These are phyloP conservation scores for Orthosia cruda DNA, from an alignment of 2,888 invertebrate genomes.

Conservation along the genomic window DNA sequence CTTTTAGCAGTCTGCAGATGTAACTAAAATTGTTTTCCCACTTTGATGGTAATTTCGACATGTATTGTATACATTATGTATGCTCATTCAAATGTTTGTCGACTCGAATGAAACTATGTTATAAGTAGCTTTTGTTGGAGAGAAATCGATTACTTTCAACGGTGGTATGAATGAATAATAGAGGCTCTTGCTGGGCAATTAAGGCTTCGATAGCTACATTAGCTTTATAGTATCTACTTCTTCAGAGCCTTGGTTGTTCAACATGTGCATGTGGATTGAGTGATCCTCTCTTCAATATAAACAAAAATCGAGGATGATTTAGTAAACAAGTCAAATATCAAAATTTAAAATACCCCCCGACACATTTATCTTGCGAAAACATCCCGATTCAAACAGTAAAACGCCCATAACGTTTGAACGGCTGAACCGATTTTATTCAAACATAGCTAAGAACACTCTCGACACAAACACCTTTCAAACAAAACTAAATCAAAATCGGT, in stretches of 20 bases:
- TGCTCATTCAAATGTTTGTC: constrained; percentile 56
- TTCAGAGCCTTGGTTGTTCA: constrained; percentile 1
- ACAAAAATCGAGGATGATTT: too few species aligned
- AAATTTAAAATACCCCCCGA: too few species aligned
- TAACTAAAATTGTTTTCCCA: constrained; percentile 40
- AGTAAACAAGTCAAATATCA: too few species aligned
- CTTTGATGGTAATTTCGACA: constrained; percentile 51
- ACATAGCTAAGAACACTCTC: too few species aligned
- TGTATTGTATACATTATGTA: constrained; percentile 52
- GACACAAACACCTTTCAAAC: too few species aligned
- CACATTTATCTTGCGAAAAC: too few species aligned
- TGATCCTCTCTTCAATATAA: too few species aligned
- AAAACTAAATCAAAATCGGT: too few species aligned
- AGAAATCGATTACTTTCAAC: constrained; percentile 46
- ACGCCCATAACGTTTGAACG: too few species aligned
- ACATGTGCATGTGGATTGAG: too few species aligned
- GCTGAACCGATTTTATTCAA: too few species aligned
- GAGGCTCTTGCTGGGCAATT: constrained; percentile 20
- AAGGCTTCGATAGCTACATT: constrained; percentile 23
- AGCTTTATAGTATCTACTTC: not conserved
- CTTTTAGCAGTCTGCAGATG: constrained; percentile 23
- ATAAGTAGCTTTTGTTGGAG: constrained; percentile 23
- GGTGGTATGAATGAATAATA: constrained; percentile 31
- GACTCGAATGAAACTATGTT: constrained; percentile 32
- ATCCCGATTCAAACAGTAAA: too few species aligned